These are phyloP conservation scores for Pimpla rufipes DNA, from an alignment of 2,888 invertebrate species.

Conservation along the genomic window DNA sequence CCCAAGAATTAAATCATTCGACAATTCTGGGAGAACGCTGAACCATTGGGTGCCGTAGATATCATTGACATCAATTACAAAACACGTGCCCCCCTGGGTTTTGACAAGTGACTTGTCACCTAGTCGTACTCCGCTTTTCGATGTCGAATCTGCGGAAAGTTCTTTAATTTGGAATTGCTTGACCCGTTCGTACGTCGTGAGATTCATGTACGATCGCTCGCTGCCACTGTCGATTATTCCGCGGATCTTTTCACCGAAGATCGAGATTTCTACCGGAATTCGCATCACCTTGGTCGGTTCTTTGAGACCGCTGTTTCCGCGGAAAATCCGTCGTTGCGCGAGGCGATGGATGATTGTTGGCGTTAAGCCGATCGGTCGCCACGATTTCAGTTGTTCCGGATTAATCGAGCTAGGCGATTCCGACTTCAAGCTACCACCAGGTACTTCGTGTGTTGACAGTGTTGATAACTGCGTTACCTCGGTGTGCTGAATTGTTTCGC, in stretches of 20 bases:
- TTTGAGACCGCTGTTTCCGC: neutral
- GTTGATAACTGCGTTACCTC: neutral
- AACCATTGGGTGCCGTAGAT: slow-evolving; percentile 62
- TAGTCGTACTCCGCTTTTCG: slow-evolving; percentile 9
- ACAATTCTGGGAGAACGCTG: slow-evolving; percentile 44
- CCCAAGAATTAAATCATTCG: slow-evolving; percentile 41
- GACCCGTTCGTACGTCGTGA: neutral
- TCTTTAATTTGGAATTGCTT: slow-evolving; percentile 14
- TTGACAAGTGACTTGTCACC: slow-evolving; percentile 1
- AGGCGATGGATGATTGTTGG: neutral
- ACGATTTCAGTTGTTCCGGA: neutral
- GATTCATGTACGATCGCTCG: neutral
- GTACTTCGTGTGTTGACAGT: neutral
- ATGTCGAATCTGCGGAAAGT: slow-evolving; percentile 8
- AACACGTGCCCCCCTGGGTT: slow-evolving; percentile 49
- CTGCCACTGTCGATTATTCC: neutral
- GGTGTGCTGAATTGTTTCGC: neutral
- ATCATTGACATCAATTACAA: slow-evolving; percentile 44
- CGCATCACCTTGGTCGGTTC: slow-evolving; percentile 86
- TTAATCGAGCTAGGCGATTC: neutral
- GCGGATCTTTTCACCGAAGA: slow-evolving; percentile 4
- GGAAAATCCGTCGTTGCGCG: neutral
- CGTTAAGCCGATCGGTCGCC: neutral
- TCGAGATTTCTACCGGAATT: neutral
- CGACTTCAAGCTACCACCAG: neutral